Evolutionary conservation across 2,113 vertebrate genomes (phyloP).

Genomic region (Brevimyrus niger): DNA sequence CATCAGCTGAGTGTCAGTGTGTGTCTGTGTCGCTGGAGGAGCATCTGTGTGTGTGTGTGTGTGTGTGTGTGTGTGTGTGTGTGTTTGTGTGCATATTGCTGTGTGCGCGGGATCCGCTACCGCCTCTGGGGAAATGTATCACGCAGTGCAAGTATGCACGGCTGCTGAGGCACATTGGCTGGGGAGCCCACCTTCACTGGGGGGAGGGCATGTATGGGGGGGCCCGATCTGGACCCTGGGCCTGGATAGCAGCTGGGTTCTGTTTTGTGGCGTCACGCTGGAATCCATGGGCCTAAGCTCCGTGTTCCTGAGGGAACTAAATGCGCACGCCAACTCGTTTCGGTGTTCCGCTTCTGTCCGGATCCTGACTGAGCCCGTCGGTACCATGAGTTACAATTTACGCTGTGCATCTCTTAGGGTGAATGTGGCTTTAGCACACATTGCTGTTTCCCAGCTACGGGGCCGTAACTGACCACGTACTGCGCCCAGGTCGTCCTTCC

Average conservation of each 20-base stretch:
- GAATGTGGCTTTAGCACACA: not conserved
- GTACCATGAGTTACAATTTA: not conserved
- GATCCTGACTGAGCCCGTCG: not conserved
- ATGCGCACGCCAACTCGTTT: not conserved
- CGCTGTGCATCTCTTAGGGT: not conserved
- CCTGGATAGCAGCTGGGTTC: not conserved
- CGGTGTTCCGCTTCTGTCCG: not conserved
- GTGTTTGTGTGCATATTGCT: conserved; percentile 12
- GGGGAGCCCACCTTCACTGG: not conserved
- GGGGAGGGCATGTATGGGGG: not conserved
- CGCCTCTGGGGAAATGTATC: conserved; percentile 19
- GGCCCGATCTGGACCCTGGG: not conserved
- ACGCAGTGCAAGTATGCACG: not conserved
- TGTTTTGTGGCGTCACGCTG: not conserved
- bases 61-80: conserved; percentile 13
- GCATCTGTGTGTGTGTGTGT: not conserved
- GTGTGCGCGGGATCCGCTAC: not conserved
- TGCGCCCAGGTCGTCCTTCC: not conserved
- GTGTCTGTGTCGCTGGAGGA: not conserved
- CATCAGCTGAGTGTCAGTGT: conserved; percentile 31
- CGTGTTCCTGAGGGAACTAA: not conserved
- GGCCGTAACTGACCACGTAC: not conserved
- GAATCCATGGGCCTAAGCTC: not conserved
- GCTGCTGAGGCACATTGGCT: not conserved
- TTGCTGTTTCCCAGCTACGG: not conserved